Conservation (phyloP, 2,113 vertebrate species). For the Heptranchias perlo region DNA sequence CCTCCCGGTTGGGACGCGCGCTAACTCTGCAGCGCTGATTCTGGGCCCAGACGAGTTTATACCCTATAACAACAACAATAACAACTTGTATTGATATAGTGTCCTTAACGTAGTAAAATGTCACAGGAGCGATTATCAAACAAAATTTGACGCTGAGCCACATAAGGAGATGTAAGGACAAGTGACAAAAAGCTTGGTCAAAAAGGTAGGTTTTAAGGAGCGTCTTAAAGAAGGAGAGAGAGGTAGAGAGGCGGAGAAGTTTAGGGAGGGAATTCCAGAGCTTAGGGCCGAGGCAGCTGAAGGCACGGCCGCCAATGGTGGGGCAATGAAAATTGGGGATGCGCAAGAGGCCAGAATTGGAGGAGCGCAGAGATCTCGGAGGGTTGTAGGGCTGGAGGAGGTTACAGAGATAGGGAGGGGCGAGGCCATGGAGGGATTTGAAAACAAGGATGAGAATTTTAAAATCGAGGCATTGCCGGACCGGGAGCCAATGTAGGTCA, state of each 20-base stretch:
- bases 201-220: not conserved
- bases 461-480: not conserved
- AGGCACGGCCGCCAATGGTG: not conserved
- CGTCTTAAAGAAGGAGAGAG: not conserved
- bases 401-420: not conserved
- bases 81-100: not conserved
- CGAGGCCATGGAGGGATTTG: not conserved
- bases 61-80: not conserved
- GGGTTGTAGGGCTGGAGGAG: not conserved
- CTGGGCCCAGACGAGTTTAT: not conserved
- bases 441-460: not conserved
- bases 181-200: not conserved
- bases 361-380: not conserved
- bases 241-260: not conserved
- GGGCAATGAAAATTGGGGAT: too few species aligned
- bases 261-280: not conserved
- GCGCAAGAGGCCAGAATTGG: too few species aligned
- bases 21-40: not conserved
- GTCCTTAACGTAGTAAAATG: not conserved
- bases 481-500: not conserved
- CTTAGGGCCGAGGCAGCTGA: not conserved
- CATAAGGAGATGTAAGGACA: not conserved
- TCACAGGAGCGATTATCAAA: not conserved
- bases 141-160: not conserved
- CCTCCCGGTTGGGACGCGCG: not conserved